A percentile compares a stretch with the other conserved stretches of the same genome.
Evolutionary conservation across 2,888 invertebrate species (phyloP).

Genomic region (Choreutis nemorana): DNA sequence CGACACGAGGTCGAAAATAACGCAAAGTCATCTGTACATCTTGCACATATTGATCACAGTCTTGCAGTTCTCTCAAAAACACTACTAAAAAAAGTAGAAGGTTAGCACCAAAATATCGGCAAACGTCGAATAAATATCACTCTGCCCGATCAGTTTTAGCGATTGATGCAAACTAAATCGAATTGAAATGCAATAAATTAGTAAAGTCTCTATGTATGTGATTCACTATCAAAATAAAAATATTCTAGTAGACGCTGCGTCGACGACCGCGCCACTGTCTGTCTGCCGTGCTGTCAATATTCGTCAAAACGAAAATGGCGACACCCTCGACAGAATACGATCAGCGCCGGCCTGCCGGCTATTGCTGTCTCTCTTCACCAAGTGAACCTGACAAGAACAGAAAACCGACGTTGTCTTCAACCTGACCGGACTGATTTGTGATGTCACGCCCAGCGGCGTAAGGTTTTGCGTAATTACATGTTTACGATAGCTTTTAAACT

Average conservation of each 20-base stretch:
- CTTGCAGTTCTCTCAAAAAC: slow-evolving; percentile 63
- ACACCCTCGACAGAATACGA: slow-evolving; percentile 69
- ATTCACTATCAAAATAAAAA: slow-evolving; percentile 65
- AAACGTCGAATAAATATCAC: slow-evolving; percentile 34
- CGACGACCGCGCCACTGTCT: slow-evolving; percentile 62
- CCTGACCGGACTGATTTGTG: slow-evolving; percentile 60
- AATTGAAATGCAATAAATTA: too few species aligned
- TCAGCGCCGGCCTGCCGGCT: slow-evolving; percentile 48
- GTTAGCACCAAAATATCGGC: slow-evolving; percentile 57
- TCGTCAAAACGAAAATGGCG: slow-evolving; percentile 78
- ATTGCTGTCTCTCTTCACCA: slow-evolving; percentile 24
- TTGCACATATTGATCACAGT: slow-evolving; percentile 64
- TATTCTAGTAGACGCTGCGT: slow-evolving; percentile 58
- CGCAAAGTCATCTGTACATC: slow-evolving; percentile 63
- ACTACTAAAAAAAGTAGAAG: slow-evolving; percentile 58
- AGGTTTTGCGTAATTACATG: slow-evolving; percentile 64
- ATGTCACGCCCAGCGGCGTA: slow-evolving; percentile 68
- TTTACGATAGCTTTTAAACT: slow-evolving; percentile 53
- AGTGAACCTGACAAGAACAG: slow-evolving; percentile 27
- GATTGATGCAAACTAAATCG: too few species aligned
- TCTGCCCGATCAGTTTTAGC: slow-evolving; percentile 30
- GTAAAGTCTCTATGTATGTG: slow-evolving; percentile 39
- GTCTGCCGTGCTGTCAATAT: slow-evolving; percentile 73
- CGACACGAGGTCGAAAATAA: slow-evolving; percentile 32
- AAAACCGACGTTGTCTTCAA: slow-evolving; percentile 46